Evolutionary conservation across 2,888 invertebrate genomes (phyloP), one percentile per base, ranked within the genome.

Genomic region (Incurvaria masculella): DNA sequence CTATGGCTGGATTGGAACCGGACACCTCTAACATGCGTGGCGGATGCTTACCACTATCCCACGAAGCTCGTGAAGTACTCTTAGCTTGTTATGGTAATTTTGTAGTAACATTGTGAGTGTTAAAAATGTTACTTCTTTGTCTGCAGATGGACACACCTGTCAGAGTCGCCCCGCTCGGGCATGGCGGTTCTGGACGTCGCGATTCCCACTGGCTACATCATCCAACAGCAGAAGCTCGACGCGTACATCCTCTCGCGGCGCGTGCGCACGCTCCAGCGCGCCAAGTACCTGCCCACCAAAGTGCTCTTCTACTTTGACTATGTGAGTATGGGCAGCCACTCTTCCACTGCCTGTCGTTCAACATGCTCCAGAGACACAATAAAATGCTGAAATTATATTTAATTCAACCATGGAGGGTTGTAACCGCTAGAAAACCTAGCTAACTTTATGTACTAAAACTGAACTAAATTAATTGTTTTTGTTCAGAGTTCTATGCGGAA

Each of bases 251-350:
- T 86, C 47, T 87, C 89, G n/a, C 83, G 86, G 45, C 79, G 83
- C 53, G 92, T 94, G 44, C 81, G 86, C 46, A 89, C 90, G 64
- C 80, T 97, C 53, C 89, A 92, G 65, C 82, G 95, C 52, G 97
- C 96, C 42, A 85, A 87, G 59, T 95, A 87, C 69, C 78, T 83
- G 55, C 86, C 89, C 54, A 81, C 86, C 54, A 94, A 94, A 80
- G 87, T 95, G 51, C 74, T 92, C 44, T 95, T 96, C 75, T 97
- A 96, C 71, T 97, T 97, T 66, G 89, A 94, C 67, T 94, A 89
- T 66, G 94, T 94, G 74, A 86, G 89, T 83, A 46, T 18, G 19
- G n/a, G 19, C 52, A 26, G 11, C 14, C 16, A 33, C 17, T 16
- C n/a, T 17, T 14, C 5, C 20, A 14, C 43, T 43, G 11, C n/a